Conservation (phyloP, 2,113 vertebrate genomes). For the Ivindomyrus marchei region DNA sequence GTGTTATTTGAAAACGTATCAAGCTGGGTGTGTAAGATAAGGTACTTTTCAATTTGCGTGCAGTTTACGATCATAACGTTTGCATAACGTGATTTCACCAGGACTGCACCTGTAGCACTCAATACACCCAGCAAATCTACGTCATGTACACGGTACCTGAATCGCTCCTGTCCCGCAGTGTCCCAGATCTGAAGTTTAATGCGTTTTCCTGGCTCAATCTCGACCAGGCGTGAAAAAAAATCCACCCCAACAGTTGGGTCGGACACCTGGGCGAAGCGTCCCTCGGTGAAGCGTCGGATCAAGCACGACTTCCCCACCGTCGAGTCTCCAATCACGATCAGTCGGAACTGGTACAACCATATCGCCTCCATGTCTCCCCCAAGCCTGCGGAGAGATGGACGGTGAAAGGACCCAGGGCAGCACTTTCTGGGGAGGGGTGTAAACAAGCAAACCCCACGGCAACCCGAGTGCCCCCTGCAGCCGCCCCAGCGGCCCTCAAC, state of each 20-base stretch:
- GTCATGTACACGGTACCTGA: constrained; percentile 59
- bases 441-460: neutral
- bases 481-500: neutral
- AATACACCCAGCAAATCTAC: neutral
- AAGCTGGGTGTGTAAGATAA: neutral
- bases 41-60: neutral
- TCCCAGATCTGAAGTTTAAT: constrained; percentile 92
- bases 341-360: constrained; percentile 93
- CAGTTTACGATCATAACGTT: neutral
- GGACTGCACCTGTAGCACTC: neutral
- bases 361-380: constrained; percentile 80
- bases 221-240: constrained; percentile 91
- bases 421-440: neutral
- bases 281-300: constrained; percentile 89
- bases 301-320: constrained; percentile 92
- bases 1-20: neutral
- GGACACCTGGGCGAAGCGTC: constrained; percentile 85
- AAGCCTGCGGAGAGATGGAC: constrained; percentile 34
- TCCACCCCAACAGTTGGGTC: constrained; percentile 94
- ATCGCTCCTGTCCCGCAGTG: constrained; percentile 81
- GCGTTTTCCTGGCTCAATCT: constrained; percentile 87
- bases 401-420: neutral
- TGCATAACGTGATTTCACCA: neutral
- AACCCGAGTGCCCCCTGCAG: neutral
- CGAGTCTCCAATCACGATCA: constrained; percentile 92